Evolutionary conservation across 2,888 invertebrate genomes (phyloP), one percentile per base, ranked within the genome.

Genomic region (Drosophila aldrichi): DNA sequence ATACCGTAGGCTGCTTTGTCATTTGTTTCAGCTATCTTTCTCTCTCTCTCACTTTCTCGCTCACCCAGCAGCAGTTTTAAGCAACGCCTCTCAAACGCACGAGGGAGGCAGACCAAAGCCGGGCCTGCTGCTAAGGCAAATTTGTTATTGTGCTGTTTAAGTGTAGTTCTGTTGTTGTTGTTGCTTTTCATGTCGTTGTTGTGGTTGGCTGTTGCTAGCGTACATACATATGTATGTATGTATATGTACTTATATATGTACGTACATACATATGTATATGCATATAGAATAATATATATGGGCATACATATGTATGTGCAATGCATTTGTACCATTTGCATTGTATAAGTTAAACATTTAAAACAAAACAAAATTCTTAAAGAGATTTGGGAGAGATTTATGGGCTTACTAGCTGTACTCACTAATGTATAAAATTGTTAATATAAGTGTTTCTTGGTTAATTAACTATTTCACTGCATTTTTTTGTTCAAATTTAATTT

Each of bases 51-150:
- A 67, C 68, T 57, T 66, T 57, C 79, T 76, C 73, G 74, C 85
- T 52, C 69, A 70, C 56, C 40, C 38, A 67, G 54, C 69, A 57
- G 57, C 67, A 38, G 59, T 74, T 89, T 88, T 85, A 88, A 89
- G 86, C 86, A 81, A 87, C 86, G 86, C 86, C 86, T 89, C 88
- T 89, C 74, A 71, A 70, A 59, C 79, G 59, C 43, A 71, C 60
- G 43, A 64, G 69, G 68, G 59, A 71, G 77, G 74, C 81, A 69
- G 72, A 66, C 67, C 78, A 70, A 79, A 82, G 82, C 68, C 85
- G 56, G 68, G 70, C 54, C 67, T 68, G 83, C 72, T 61, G 48
- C 49, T 34, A 49, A 59, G 43, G 73, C 65, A 65, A 49, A 44
- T 44, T 70, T 65, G 58, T 64, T 71, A 55, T 71, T 73, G 61